These are phyloP conservation scores for Neoseiulus cucumeris DNA, from an alignment of 1,140 invertebrate genomes.

Conservation along the genomic window DNA sequence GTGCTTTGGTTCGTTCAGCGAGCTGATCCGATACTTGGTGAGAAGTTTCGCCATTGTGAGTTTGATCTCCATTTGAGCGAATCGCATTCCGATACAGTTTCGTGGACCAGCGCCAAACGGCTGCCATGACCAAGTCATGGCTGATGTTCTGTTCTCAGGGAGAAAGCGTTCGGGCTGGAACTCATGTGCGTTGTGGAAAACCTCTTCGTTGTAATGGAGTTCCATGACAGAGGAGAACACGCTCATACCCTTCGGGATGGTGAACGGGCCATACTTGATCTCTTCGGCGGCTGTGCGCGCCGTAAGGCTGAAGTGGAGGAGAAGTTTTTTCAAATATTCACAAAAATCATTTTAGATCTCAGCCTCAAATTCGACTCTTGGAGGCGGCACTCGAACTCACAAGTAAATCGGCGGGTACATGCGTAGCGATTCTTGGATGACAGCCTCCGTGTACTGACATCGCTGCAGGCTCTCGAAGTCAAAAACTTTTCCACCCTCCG, in stretches of 20 bases:
- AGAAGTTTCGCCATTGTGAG: slow-evolving; percentile 15
- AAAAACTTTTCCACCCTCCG: background rate
- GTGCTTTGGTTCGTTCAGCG: background rate
- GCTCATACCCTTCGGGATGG: slow-evolving; percentile 32
- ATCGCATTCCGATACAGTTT: slow-evolving; percentile 27
- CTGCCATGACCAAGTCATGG: slow-evolving; percentile 11
- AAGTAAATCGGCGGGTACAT: background rate
- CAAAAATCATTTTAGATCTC: too few species aligned
- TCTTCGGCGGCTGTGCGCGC: slow-evolving; percentile 8
- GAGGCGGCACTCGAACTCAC: too few species aligned
- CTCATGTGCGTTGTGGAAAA: slow-evolving; percentile 36
- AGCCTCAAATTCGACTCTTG: too few species aligned
- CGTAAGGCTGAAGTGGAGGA: background rate
- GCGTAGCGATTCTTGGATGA: background rate
- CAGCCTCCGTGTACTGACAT: background rate
- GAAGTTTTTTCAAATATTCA: too few species aligned
- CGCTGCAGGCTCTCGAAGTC: background rate
- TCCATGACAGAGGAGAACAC: slow-evolving; percentile 38
- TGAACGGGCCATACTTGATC: slow-evolving; percentile 10
- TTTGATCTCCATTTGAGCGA: slow-evolving; percentile 16
- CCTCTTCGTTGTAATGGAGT: slow-evolving; percentile 38
- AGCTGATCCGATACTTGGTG: slow-evolving; percentile 12
- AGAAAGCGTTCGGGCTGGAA: slow-evolving; percentile 40
- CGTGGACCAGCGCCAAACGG: slow-evolving; percentile 26
- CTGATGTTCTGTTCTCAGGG: background rate